Percentiles rank a stretch among this genome's conserved stretches.
Conservation (phyloP, 2,797 vertebrate species). For the Xenopus petersii region DNA sequence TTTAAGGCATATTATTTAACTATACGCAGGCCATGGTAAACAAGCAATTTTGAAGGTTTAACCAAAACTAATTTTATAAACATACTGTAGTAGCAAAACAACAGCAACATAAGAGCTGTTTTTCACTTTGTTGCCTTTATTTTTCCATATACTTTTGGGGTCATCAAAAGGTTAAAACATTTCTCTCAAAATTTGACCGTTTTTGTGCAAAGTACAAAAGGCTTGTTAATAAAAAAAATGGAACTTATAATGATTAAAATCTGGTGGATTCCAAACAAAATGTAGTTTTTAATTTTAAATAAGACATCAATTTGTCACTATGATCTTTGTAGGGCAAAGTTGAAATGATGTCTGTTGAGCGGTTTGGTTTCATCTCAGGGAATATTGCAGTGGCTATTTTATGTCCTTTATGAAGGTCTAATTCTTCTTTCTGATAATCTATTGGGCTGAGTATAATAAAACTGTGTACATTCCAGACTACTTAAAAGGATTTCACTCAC, state of each 20-base stretch:
- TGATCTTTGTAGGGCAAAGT: constrained; percentile 55
- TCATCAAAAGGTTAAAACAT: too few species aligned
- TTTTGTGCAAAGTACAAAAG: constrained; percentile 58
- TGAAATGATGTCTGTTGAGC: constrained; percentile 41
- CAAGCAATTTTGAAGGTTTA: too few species aligned
- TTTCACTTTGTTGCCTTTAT: too few species aligned
- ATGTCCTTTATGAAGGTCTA: constrained; percentile 49
- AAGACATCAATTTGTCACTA: constrained; percentile 46
- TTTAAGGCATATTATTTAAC: too few species aligned
- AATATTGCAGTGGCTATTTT: constrained; percentile 45
- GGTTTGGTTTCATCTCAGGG: constrained; percentile 40
- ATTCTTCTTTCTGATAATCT: constrained; percentile 39
- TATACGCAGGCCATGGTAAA: too few species aligned
- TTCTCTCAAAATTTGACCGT: constrained; percentile 48
- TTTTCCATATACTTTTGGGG: too few species aligned
- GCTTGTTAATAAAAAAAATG: too few species aligned
- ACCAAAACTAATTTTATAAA: too few species aligned
- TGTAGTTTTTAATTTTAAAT: constrained; percentile 54
- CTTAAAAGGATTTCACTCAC: constrained; percentile 48
- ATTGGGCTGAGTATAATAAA: constrained; percentile 39
- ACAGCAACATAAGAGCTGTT: too few species aligned
- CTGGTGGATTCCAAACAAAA: constrained; percentile 52
- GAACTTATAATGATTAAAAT: constrained; percentile 52
- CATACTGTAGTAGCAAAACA: too few species aligned
- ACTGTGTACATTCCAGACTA: constrained; percentile 43